Conservation (phyloP, 2,113 vertebrate species). For the Microcebus murinus region DNA sequence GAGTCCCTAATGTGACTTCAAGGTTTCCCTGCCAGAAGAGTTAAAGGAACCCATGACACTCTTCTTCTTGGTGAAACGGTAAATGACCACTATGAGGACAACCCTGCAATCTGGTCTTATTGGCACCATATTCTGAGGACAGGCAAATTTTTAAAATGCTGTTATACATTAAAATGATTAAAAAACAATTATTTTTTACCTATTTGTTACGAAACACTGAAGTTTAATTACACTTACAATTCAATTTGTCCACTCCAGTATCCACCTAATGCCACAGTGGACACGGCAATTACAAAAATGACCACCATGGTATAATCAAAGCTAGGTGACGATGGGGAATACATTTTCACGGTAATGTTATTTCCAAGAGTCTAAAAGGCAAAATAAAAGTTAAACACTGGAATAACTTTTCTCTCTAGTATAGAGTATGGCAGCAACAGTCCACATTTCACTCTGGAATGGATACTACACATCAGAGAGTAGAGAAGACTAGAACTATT, state of each 20-base stretch:
- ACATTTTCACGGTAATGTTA: constrained; percentile 88
- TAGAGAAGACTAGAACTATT: neutral
- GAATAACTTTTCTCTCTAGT: neutral
- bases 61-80: neutral
- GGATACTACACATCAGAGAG: neutral
- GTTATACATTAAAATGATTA: constrained; percentile 20
- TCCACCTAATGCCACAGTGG: constrained; percentile 92
- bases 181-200: neutral
- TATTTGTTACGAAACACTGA: neutral
- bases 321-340: constrained; percentile 85
- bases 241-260: constrained; percentile 95
- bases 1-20: neutral
- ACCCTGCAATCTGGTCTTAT: neutral
- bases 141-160: constrained; percentile 1
- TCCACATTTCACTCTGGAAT: neutral
- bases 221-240: constrained; percentile 84
- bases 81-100: neutral
- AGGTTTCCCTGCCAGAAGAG: neutral
- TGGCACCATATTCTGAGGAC: neutral
- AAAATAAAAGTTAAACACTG: constrained; percentile 21
- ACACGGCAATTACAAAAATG: constrained; percentile 93
- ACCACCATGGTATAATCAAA: constrained; percentile 92
- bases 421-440: neutral
- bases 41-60: neutral
- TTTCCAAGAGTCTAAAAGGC: constrained; percentile 86